Percentiles rank a stretch among this genome's conserved stretches.
Evolutionary conservation across 2,888 invertebrate genomes (phyloP).

Genomic region (Heliconius aoede): DNA sequence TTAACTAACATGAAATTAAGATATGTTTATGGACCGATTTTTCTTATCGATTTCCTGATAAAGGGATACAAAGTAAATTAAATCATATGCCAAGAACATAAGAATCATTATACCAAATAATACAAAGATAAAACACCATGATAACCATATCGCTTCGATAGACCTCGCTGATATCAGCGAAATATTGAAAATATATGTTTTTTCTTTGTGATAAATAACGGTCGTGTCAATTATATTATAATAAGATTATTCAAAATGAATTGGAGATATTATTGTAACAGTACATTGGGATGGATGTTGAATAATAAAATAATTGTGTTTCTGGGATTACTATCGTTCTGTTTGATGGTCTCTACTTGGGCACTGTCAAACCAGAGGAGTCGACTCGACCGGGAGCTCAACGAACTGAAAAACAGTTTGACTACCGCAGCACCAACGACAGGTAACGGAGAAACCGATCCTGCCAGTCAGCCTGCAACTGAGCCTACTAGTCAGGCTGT

Average conservation of each 20-base stretch:
- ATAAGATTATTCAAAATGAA: constrained; percentile 50
- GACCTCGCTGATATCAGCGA: neutral
- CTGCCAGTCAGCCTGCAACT: neutral
- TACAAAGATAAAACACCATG: constrained; percentile 1
- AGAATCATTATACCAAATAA: constrained; percentile 1
- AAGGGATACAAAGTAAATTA: neutral
- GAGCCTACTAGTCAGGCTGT: neutral
- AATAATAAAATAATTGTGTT: constrained; percentile 75
- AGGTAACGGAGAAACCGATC: neutral
- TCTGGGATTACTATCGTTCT: constrained; percentile 65
- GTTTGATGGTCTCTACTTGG: constrained; percentile 70
- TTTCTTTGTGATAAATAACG: constrained; percentile 16
- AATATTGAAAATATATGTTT: constrained; percentile 24
- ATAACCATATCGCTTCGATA: constrained; percentile 15
- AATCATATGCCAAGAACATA: neutral
- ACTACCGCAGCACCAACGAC: constrained; percentile 9
- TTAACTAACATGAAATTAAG: neutral
- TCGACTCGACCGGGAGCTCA: constrained; percentile 54
- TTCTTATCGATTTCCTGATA: neutral
- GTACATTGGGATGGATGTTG: constrained; percentile 65
- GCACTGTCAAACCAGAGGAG: constrained; percentile 68
- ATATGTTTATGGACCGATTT: neutral
- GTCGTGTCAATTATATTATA: constrained; percentile 35
- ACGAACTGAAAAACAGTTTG: constrained; percentile 50
- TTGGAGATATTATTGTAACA: constrained; percentile 65